Conservation (phyloP, 2,888 invertebrate species). For the Scotopteryx bipunctaria region DNA sequence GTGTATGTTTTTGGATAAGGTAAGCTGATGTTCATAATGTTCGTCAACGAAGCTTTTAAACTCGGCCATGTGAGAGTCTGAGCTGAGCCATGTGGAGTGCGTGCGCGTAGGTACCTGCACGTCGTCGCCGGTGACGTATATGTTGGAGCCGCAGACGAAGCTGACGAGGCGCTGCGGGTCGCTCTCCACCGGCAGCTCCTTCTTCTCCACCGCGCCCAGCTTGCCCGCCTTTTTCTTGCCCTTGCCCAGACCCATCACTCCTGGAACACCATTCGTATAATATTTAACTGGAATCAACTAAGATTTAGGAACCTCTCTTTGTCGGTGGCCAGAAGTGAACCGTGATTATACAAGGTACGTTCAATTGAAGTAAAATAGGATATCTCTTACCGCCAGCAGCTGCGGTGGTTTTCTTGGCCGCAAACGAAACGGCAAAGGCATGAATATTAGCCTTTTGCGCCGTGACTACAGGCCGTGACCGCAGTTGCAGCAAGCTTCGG, state of each 20-base stretch:
- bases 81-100: too few species aligned
- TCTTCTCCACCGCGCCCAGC: conserved; percentile 86
- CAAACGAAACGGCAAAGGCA: conserved; percentile 43
- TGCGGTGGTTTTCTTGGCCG: conserved; percentile 73
- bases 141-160: conserved; percentile 94
- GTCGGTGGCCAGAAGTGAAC: too few species aligned
- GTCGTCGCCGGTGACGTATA: conserved; percentile 91
- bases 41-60: too few species aligned
- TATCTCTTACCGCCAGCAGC: conserved; percentile 66
- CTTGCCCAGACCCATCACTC: conserved; percentile 79
- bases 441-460: conserved; percentile 46
- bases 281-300: too few species aligned
- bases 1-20: too few species aligned
- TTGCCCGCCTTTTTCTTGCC: conserved; percentile 86
- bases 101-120: conserved; percentile 69
- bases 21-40: too few species aligned
- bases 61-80: too few species aligned
- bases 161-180: conserved; percentile 90
- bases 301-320: too few species aligned
- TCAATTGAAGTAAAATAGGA: too few species aligned
- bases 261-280: too few species aligned
- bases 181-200: conserved; percentile 91
- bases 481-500: conserved; percentile 38
- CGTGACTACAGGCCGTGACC: conserved; percentile 32
- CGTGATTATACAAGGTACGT: too few species aligned